Conservation (phyloP, 2,888 invertebrate species). For the Galeopsomyia nigrocyanea region DNA sequence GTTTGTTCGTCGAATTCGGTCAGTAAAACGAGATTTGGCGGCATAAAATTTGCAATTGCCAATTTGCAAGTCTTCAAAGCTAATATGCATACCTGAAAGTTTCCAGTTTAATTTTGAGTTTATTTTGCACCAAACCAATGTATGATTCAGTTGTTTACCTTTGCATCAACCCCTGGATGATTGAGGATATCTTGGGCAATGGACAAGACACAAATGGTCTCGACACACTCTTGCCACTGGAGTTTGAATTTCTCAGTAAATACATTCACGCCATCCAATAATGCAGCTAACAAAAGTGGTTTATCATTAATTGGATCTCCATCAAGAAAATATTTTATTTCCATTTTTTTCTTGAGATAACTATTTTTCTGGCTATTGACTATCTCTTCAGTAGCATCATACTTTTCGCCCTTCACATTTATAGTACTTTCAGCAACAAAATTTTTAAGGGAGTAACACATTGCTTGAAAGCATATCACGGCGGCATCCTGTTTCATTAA, state of each 20-base stretch:
- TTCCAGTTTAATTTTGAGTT: neutral
- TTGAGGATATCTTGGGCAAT: conserved; percentile 72
- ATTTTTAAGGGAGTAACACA: conserved; percentile 63
- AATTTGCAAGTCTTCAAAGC: conserved; percentile 79
- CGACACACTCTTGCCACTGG: conserved; percentile 84
- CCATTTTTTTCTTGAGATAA: conserved; percentile 10
- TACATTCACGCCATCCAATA: conserved; percentile 76
- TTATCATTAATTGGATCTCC: conserved; percentile 68
- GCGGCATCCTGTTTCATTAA: conserved; percentile 59
- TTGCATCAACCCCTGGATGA: conserved; percentile 70
- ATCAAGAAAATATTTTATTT: conserved; percentile 49
- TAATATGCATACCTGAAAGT: conserved; percentile 76
- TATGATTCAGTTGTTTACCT: conserved; percentile 62
- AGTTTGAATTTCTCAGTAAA: conserved; percentile 80
- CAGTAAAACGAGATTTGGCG: conserved; percentile 82
- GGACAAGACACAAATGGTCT: conserved; percentile 78
- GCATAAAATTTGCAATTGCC: conserved; percentile 81
- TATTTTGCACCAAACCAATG: too few species aligned
- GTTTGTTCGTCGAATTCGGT: conserved; percentile 76
- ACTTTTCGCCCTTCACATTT: neutral
- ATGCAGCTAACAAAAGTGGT: conserved; percentile 74
- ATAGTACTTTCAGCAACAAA: conserved; percentile 53
- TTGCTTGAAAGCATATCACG: conserved; percentile 64
- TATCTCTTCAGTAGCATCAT: conserved; percentile 11
- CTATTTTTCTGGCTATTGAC: conserved; percentile 11